Percentiles rank a stretch among this genome's conserved stretches.
These are phyloP conservation scores for Chirona hameri DNA, from an alignment of 2,888 invertebrate species.

Conservation along the genomic window DNA sequence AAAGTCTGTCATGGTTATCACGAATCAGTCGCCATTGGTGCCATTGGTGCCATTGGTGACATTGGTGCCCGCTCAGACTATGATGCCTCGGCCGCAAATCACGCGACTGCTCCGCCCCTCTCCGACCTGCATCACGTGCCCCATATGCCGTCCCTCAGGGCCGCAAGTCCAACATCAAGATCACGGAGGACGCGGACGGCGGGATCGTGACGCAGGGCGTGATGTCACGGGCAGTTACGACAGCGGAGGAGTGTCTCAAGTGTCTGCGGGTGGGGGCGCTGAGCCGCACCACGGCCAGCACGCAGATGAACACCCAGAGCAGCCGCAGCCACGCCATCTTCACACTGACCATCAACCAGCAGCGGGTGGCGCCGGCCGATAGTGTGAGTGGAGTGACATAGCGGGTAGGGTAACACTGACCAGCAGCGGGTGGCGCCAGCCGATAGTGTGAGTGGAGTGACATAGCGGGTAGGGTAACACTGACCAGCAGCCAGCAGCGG, in stretches of 20 bases:
- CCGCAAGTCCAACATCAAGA: slow-evolving; percentile 58
- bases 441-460: too few relatives aligned
- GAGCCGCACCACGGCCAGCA: slow-evolving; percentile 95
- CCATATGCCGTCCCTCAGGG: not conserved
- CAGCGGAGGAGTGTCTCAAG: slow-evolving; percentile 77
- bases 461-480: too few relatives aligned
- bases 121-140: too few relatives aligned
- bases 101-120: too few relatives aligned
- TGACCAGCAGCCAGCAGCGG: too few relatives aligned
- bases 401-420: too few relatives aligned
- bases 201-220: slow-evolving; percentile 82
- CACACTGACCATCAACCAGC: slow-evolving; percentile 82
- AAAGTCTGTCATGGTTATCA: too few relatives aligned
- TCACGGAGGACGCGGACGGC: slow-evolving; percentile 83
- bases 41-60: too few relatives aligned
- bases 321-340: slow-evolving; percentile 97
- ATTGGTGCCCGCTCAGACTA: too few relatives aligned
- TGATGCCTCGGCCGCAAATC: too few relatives aligned
- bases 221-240: slow-evolving; percentile 44
- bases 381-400: not conserved
- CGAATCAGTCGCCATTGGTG: too few relatives aligned
- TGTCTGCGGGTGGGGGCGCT: slow-evolving; percentile 86
- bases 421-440: too few relatives aligned
- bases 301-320: slow-evolving; percentile 97
- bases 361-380: slow-evolving; percentile 59